Evolutionary conservation across 2,797 vertebrate genomes (phyloP), one percentile per base, ranked within the genome.

Genomic region (Anguilla pacifica): DNA sequence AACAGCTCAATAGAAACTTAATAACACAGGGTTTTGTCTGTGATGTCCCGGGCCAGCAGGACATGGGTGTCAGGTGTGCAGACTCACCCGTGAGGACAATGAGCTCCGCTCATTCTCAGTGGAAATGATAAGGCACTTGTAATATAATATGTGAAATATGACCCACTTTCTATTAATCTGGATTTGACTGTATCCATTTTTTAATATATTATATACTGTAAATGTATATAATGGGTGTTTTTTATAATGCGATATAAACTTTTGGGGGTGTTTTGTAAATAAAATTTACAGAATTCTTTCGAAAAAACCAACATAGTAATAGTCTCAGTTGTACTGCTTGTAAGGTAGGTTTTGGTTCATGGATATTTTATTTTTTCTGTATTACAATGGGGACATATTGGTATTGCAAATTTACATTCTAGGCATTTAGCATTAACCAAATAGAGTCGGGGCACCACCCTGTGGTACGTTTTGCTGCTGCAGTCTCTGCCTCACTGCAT

Each of bases 61-160:
- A 55, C 72, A 3, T 64, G 6, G 90, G 87, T 85, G 17, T 93
- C 91, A 84, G 28, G 90, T 92, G 89, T 91, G 88, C 6, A 81
- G 64, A 84, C 90, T 85, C 81, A 86, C 89, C 64, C 88, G 46
- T 81, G 83, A 90, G 88, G 74, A 90, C 82, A 85, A 88, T 92
- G 92, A 90, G 5, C 91, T 91, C 93, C 91, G 92, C 87, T 74
- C 53, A 46, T 72, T 90, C 74, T 43, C 88, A 90, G 25, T 70
- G 81, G 88, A 90, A 85, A 43, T 67, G 67, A 92, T 89, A 88
- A 88, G 91, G 92, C 94, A 92, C 89, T 92, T 91, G 91, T 90
- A 91, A 94, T 85, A 39, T 82, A 91, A 91, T 92, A 91, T 86
- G 86, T 86, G 13, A 79, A 90, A 89, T 91, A 22, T 93, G 91